These are phyloP conservation scores for Acipenser oxyrinchus DNA, from an alignment of 2,797 vertebrate genomes.

Conservation along the genomic window DNA sequence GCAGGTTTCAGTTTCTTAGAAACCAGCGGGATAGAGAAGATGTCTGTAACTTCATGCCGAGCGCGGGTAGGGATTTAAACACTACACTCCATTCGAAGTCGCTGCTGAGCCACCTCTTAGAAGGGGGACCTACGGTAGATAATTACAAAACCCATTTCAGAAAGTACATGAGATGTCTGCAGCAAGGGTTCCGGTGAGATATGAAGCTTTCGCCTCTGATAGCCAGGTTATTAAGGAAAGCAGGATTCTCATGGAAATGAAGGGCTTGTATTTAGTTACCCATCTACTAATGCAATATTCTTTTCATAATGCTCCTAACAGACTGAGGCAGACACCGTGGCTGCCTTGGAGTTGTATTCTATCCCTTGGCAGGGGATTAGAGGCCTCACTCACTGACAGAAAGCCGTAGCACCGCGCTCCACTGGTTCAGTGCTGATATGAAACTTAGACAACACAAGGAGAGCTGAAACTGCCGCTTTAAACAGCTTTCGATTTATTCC, in stretches of 20 bases:
- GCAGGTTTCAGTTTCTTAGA: not conserved
- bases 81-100: too few relatives aligned
- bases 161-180: not conserved
- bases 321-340: not conserved
- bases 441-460: too few relatives aligned
- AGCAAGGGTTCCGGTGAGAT: not conserved
- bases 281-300: conserved; percentile 1
- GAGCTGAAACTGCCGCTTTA: too few relatives aligned
- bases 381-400: not conserved
- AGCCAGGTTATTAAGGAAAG: not conserved
- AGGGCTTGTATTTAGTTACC: conserved; percentile 10
- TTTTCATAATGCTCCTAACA: not conserved
- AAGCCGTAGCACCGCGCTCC: too few relatives aligned
- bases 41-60: too few relatives aligned
- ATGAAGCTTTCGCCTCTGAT: not conserved
- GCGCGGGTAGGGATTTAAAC: too few relatives aligned
- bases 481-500: too few relatives aligned
- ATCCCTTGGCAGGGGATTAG: conserved; percentile 7
- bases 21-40: not conserved
- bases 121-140: not conserved
- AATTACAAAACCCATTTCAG: not conserved
- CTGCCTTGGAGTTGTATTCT: not conserved
- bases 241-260: not conserved
- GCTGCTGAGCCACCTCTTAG: not conserved
- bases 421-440: too few relatives aligned